phyloP scores from a whole-genome alignment of 1,140 invertebrate genomes.

The Liolophura sinensis region DNA sequence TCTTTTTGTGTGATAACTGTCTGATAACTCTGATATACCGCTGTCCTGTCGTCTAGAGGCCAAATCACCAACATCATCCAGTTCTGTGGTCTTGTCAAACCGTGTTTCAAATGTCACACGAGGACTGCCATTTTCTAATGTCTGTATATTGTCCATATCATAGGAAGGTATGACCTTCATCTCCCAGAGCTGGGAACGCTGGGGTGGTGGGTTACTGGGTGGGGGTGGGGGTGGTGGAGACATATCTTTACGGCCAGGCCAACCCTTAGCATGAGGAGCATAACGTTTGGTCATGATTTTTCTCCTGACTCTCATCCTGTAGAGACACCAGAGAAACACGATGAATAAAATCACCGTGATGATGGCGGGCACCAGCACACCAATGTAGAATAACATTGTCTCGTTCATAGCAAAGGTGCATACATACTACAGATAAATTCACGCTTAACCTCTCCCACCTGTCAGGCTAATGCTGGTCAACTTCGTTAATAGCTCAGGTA shows the following conservation, averaged over 20 bases:
- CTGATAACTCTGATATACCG: slow-evolving; percentile 38
- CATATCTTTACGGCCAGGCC: slow-evolving; percentile 18
- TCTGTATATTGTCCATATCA: too few species aligned
- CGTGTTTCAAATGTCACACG: too few species aligned
- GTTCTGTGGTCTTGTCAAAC: too few species aligned
- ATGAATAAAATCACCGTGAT: slow-evolving; percentile 58
- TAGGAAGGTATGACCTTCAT: too few species aligned
- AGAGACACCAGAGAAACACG: slow-evolving; percentile 49
- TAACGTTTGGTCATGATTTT: slow-evolving; percentile 40
- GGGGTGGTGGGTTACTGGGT: too few species aligned
- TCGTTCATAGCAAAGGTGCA: background rate
- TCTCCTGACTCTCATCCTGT: slow-evolving; percentile 32
- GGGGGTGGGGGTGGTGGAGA: slow-evolving; percentile 25
- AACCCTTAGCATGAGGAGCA: slow-evolving; percentile 36
- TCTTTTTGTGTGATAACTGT: slow-evolving; percentile 21
- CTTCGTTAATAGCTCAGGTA: background rate
- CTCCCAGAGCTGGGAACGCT: too few species aligned
- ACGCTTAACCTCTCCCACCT: background rate
- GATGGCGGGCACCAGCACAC: slow-evolving; percentile 62
- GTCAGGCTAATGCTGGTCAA: background rate
- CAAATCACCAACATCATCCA: too few species aligned
- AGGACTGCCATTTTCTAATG: too few species aligned
- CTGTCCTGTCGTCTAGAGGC: slow-evolving; percentile 27
- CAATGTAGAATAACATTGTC: slow-evolving; percentile 55
- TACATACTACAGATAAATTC: background rate